phyloP scores from a whole-genome alignment of 2,888 invertebrate species.

The Pimpla rufipes region DNA sequence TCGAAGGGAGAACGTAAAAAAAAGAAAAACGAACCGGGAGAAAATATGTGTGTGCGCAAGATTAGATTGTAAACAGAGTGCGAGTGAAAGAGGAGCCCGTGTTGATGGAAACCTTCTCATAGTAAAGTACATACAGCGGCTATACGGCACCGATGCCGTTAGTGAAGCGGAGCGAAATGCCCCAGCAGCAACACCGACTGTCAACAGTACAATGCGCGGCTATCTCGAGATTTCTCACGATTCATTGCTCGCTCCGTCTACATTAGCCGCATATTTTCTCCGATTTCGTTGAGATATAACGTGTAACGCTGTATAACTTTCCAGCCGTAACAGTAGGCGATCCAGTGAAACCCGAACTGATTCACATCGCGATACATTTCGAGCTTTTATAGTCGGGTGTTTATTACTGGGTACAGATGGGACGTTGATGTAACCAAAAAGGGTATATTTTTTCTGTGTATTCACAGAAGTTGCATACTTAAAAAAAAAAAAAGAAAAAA shows the following conservation, averaged over 20 bases:
- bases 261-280: constrained; percentile 69
- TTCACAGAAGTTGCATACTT: too few species aligned
- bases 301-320: constrained; percentile 45
- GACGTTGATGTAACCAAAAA: not conserved
- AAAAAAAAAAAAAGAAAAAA: too few species aligned
- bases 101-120: constrained; percentile 59
- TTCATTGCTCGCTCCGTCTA: constrained; percentile 62
- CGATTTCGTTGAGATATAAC: constrained; percentile 68
- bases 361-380: not conserved
- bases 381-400: not conserved
- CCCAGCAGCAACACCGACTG: constrained; percentile 17
- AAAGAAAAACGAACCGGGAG: constrained; percentile 53
- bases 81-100: constrained; percentile 37
- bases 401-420: too few species aligned
- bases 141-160: constrained; percentile 11
- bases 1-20: not conserved
- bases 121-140: constrained; percentile 35
- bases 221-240: constrained; percentile 68
- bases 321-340: constrained; percentile 42
- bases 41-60: constrained; percentile 50
- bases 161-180: constrained; percentile 60
- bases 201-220: constrained; percentile 27
- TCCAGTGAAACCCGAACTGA: constrained; percentile 5
- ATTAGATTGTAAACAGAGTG: constrained; percentile 35
- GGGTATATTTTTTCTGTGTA: not conserved